Percentiles rank a stretch among this genome's conserved stretches.
Evolutionary conservation across 2,888 invertebrate species (phyloP).

Genomic region (Phyllotreta striolata): DNA sequence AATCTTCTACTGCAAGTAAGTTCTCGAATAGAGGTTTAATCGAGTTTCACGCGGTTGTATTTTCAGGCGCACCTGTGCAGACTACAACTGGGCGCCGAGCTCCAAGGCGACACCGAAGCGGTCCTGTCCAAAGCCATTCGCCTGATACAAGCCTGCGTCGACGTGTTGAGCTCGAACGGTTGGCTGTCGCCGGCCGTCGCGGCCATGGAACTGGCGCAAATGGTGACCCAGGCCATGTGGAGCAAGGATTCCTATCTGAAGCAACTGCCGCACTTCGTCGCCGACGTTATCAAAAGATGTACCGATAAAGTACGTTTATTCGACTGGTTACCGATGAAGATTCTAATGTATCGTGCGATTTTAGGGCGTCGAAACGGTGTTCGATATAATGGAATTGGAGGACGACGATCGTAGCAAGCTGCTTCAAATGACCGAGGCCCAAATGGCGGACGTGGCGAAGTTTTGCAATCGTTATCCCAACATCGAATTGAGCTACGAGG

Average conservation of each 20-base stretch:
- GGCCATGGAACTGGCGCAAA: constrained; percentile 99
- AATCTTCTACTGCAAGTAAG: constrained; percentile 84
- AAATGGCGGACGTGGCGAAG: constrained; percentile 97
- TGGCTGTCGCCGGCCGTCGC: constrained; percentile 98
- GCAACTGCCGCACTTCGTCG: constrained; percentile 94
- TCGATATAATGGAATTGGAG: constrained; percentile 95
- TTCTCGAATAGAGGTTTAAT: background rate
- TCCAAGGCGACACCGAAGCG: constrained; percentile 94
- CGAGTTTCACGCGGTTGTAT: background rate
- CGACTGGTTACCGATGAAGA: background rate
- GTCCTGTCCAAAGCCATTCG: constrained; percentile 87
- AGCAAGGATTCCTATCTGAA: constrained; percentile 97
- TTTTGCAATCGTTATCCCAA: constrained; percentile 99
- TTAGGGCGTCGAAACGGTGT: constrained; percentile 85
- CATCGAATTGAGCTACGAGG: constrained; percentile 94
- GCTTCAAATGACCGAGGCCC: constrained; percentile 79
- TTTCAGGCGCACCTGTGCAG: constrained; percentile 86
- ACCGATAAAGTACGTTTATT: constrained; percentile 76
- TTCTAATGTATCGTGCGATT: constrained; percentile 11
- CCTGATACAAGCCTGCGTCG: constrained; percentile 93
- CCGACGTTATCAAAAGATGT: constrained; percentile 89
- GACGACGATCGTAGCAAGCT: constrained; percentile 85
- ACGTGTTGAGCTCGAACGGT: constrained; percentile 93
- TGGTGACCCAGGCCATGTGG: constrained; percentile 99
- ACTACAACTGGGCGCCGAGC: constrained; percentile 92